phyloP scores from a whole-genome alignment of 2,113 vertebrate species.

The Hiodon alosoides region DNA sequence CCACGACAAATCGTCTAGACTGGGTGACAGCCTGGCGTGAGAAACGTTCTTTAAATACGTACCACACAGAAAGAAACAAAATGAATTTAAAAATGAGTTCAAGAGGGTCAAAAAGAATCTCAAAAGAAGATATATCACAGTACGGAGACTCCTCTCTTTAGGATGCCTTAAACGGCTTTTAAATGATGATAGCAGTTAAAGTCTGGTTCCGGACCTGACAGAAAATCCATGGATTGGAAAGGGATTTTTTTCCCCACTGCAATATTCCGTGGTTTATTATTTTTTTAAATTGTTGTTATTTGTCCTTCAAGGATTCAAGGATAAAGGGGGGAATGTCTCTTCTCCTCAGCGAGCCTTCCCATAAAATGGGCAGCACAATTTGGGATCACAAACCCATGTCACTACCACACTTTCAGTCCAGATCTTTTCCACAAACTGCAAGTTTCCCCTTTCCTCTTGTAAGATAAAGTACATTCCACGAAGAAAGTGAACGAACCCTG shows the following conservation, averaged over 20 bases:
- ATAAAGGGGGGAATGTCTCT: not conserved
- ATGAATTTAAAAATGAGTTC: conserved; percentile 32
- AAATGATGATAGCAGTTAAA: too few relatives aligned
- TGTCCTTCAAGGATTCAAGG: not conserved
- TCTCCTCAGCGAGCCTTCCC: conserved; percentile 19
- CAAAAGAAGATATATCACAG: too few relatives aligned
- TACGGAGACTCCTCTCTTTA: too few relatives aligned
- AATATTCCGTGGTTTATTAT: conserved; percentile 45
- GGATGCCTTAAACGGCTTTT: too few relatives aligned
- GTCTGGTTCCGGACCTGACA: conserved; percentile 45
- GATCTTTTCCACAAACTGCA: not conserved
- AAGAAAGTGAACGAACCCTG: too few relatives aligned
- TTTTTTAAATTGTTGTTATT: not conserved
- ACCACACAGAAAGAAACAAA: conserved; percentile 24
- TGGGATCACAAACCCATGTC: conserved; percentile 19
- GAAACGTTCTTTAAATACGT: conserved; percentile 61
- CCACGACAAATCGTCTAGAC: conserved; percentile 73
- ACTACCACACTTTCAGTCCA: conserved; percentile 14
- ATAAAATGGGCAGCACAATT: conserved; percentile 6
- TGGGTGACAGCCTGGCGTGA: conserved; percentile 70
- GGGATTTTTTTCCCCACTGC: conserved; percentile 11
- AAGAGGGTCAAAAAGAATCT: conserved; percentile 57
- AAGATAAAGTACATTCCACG: not conserved
- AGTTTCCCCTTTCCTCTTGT: not conserved
- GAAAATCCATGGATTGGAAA: conserved; percentile 46